Percentiles rank a stretch among this genome's conserved stretches.
phyloP scores from a whole-genome alignment of 1,140 invertebrate genomes.

The Pollicipes pollicipes region DNA sequence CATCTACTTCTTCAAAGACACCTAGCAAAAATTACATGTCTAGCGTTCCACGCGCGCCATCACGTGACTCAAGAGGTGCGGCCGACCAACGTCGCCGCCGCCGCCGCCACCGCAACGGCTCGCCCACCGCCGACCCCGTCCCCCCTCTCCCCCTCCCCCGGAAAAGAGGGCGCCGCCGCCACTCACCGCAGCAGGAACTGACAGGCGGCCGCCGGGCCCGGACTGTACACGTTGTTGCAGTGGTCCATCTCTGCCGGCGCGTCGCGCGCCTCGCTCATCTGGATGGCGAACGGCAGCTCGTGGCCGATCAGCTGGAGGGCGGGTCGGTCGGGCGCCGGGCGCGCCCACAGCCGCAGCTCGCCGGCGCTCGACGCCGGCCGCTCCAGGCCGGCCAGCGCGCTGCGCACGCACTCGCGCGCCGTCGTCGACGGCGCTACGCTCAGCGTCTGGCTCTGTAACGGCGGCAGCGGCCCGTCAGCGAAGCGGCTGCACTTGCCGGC shows the following conservation, averaged over 20 bases:
- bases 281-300: conserved; percentile 64
- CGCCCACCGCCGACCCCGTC: no score
- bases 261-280: conserved; percentile 32
- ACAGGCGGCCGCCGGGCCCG: conserved; percentile 25
- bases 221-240: conserved; percentile 20
- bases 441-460: conserved; percentile 52
- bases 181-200: conserved; percentile 39
- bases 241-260: conserved; percentile 16
- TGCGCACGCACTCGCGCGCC: conserved; percentile 42
- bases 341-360: conserved; percentile 52
- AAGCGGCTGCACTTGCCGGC: no score
- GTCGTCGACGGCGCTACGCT: conserved; percentile 52
- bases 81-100: no score
- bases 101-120: no score
- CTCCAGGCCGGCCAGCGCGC: conserved; percentile 42
- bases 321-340: conserved; percentile 44
- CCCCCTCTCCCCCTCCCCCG: no score
- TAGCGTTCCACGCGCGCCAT: no score
- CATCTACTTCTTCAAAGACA: no score
- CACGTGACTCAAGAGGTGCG: no score
- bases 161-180: no score
- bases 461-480: no score
- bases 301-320: conserved; percentile 58
- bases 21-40: no score
- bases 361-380: conserved; percentile 31